These are phyloP conservation scores for Morone chrysops DNA, from an alignment of 2,113 vertebrate genomes.

Conservation along the genomic window DNA sequence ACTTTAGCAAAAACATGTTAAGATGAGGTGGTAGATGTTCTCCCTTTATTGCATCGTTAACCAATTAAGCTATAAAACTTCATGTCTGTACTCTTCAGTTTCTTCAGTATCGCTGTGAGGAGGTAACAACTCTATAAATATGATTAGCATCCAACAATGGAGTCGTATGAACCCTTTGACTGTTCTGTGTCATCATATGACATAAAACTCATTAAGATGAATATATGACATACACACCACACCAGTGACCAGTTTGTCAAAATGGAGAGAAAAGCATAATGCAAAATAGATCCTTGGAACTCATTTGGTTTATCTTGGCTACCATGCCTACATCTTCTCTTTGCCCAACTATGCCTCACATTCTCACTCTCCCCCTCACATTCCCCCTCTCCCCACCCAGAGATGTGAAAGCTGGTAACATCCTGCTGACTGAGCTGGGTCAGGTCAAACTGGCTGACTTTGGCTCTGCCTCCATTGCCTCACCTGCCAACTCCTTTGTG, in stretches of 20 bases:
- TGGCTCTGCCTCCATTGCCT: conserved; percentile 97
- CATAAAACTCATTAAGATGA: not conserved
- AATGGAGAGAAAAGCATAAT: not conserved
- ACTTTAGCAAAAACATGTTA: conserved; percentile 5
- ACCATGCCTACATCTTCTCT: not conserved
- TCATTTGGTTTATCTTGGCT: not conserved
- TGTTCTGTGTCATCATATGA: not conserved
- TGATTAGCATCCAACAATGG: conserved; percentile 1
- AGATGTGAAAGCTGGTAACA: conserved; percentile 99
- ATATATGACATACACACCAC: not conserved
- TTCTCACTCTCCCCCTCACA: not conserved
- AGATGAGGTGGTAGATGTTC: conserved; percentile 8
- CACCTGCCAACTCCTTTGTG: conserved; percentile 99
- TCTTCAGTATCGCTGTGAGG: not conserved
- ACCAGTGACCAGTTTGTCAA: not conserved
- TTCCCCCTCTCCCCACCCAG: conserved; percentile 72
- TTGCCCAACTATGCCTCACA: not conserved
- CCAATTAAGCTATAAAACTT: conserved; percentile 40
- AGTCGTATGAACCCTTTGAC: not conserved
- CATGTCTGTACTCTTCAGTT: not conserved
- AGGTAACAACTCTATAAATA: conserved; percentile 2
- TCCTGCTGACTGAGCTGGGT: conserved; percentile 97
- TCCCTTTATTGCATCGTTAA: conserved; percentile 26
- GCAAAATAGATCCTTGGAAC: not conserved
- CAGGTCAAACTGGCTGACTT: conserved; percentile 99